A percentile compares a stretch with the other conserved stretches of the same genome.
Conservation (phyloP, 2,888 invertebrate species). For the Eupelmus urozonus region DNA sequence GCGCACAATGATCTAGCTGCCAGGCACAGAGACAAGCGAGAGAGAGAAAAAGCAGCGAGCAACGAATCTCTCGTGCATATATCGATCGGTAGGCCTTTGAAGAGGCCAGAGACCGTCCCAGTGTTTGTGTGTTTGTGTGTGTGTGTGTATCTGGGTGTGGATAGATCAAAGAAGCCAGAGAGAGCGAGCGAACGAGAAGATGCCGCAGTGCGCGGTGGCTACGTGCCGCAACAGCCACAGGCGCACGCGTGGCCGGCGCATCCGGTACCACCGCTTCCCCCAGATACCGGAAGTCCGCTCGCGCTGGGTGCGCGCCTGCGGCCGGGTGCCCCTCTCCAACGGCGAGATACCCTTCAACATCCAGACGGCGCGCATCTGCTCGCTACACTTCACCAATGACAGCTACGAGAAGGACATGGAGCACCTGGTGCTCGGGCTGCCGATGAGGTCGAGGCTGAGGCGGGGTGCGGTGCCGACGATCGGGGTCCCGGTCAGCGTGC, state of each 20-base stretch:
- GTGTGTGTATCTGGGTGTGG: too few species aligned
- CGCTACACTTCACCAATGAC: slow-evolving; percentile 78
- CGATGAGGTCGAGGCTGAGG: slow-evolving; percentile 78
- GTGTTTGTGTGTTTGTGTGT: too few species aligned
- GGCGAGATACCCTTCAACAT: slow-evolving; percentile 78
- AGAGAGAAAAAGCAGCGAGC: too few species aligned
- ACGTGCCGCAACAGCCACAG: slow-evolving; percentile 81
- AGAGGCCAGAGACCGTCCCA: too few species aligned
- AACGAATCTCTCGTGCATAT: too few species aligned
- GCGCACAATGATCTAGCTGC: not conserved
- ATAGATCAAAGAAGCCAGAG: not conserved
- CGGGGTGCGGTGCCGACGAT: slow-evolving; percentile 79
- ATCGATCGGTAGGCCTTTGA: too few species aligned
- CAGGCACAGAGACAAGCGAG: not conserved
- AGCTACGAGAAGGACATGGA: slow-evolving; percentile 80
- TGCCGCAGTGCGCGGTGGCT: slow-evolving; percentile 81
- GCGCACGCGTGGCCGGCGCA: slow-evolving; percentile 79
- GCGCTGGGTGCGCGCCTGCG: slow-evolving; percentile 80
- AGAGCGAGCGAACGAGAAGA: slow-evolving; percentile 60
- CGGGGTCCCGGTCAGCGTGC: slow-evolving; percentile 75
- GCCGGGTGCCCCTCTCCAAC: slow-evolving; percentile 77
- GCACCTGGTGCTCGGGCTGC: slow-evolving; percentile 79
- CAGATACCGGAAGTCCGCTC: slow-evolving; percentile 79
- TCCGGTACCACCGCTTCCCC: slow-evolving; percentile 81
- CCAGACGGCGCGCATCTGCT: slow-evolving; percentile 80